phyloP scores from a whole-genome alignment of 2,797 vertebrate species.

The Enoplosus armatus region DNA sequence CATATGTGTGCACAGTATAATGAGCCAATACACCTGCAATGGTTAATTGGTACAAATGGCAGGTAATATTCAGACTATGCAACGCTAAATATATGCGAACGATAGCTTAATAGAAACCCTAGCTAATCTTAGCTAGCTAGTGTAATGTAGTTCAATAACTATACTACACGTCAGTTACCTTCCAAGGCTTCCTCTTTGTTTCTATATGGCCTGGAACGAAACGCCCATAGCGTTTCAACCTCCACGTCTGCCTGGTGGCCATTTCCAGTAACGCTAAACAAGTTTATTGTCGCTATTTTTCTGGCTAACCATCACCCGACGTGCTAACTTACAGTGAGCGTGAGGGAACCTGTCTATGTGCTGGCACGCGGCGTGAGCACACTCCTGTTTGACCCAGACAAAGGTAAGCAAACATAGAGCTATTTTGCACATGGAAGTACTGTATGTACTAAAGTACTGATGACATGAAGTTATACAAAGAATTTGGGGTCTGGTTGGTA shows the following conservation, averaged over 20 bases:
- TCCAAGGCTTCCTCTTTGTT: constrained; percentile 43
- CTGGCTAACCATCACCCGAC: background rate
- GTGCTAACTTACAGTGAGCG: background rate
- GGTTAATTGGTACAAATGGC: too few relatives aligned
- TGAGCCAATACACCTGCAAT: background rate
- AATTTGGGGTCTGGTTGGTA: background rate
- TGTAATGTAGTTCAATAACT: background rate
- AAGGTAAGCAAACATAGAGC: background rate
- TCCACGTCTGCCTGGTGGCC: constrained; percentile 77
- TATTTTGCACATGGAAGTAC: background rate
- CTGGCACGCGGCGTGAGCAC: background rate
- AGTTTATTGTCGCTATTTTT: background rate
- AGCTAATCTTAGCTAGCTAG: background rate
- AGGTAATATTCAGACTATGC: background rate
- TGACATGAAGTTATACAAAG: background rate
- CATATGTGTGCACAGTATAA: background rate
- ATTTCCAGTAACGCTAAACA: constrained; percentile 30
- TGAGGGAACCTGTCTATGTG: too few relatives aligned
- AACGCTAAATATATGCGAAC: background rate
- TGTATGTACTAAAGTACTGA: background rate
- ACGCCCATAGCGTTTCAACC: constrained; percentile 88
- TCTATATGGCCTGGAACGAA: constrained; percentile 67
- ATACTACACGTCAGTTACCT: constrained; percentile 48
- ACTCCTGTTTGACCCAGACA: background rate
- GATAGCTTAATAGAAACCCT: background rate